Evolutionary conservation across 2,888 invertebrate genomes (phyloP), one percentile per base, ranked within the genome.

Genomic region (Ptychoptera contaminata): DNA sequence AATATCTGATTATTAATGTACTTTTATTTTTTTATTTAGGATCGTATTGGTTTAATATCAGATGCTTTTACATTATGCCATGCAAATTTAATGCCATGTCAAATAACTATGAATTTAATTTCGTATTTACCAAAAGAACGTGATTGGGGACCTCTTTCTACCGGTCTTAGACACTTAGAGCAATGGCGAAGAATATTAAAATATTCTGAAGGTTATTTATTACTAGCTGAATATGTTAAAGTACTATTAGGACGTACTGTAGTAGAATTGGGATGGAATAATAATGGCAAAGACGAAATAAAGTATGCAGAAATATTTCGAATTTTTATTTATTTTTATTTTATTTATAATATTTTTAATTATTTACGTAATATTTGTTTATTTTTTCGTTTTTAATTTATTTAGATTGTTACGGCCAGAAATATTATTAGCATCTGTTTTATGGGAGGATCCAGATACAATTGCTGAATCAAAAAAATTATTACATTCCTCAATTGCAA

Each of bases 151-250:
- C 66, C 66, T 1, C 58, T 65, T 55, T 56, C 63, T 1, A 50
- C 63, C 46, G 62, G 63, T 1, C 43, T 66, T 43, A 52, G 58
- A 4, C 63, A 66, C 45, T 50, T 66, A 42, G 67, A 67, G 47
- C 62, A 60, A 42, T 66, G 66, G 66, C 58, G 66, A 11, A 58
- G 66, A n/a, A 65, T 66, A n/a, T 51, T 66, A 2, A 66, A 66
- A 50, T 66, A 66, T 42, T 65, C 66, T 0, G 66, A 66, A 52
- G 65, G 67, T 44, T 66, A 65, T 47, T 53, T 67, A 2, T 63
- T 66, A 61, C 56, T 66, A 11, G 62, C 65, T 3, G 66, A 66
- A 49, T 65, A 62, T 47, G 59, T 67, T 16, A 65, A 65, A 53
- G 57, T 61, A 51, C 61, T 64, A 45, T 50, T 66, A 37, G 54